These are phyloP conservation scores for Mico argentatus DNA, from an alignment of 2,797 vertebrate genomes.

Conservation along the genomic window DNA sequence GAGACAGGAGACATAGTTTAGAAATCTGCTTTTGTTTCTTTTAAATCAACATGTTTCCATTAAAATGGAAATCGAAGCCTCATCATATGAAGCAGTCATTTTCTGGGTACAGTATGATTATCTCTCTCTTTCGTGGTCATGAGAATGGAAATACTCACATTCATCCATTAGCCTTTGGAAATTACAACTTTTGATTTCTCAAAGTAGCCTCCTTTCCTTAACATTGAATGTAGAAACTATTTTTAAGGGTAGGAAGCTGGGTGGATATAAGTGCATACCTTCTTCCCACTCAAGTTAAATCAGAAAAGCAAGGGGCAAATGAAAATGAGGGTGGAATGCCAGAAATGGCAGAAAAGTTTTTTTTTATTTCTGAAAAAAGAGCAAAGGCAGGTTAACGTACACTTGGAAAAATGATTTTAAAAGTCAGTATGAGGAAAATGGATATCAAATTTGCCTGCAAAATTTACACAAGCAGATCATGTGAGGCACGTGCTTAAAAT, in stretches of 20 bases:
- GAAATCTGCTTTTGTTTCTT: slow-evolving; percentile 25
- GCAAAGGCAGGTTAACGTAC: background rate
- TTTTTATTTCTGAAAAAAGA: background rate
- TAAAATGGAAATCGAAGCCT: slow-evolving; percentile 45
- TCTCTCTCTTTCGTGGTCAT: background rate
- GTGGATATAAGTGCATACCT: background rate
- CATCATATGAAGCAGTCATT: background rate
- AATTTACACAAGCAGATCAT: background rate
- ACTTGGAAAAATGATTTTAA: background rate
- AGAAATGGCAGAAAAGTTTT: background rate
- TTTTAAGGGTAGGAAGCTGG: background rate
- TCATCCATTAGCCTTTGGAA: background rate
- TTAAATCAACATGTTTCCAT: slow-evolving; percentile 32
- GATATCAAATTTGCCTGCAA: background rate
- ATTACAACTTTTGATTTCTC: background rate
- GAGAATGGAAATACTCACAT: slow-evolving; percentile 15
- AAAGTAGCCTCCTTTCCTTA: background rate
- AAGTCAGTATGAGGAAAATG: background rate
- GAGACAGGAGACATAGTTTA: background rate
- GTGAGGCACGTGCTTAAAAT: background rate
- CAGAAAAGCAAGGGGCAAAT: background rate
- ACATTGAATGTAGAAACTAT: background rate
- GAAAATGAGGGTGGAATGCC: background rate
- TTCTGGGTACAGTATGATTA: background rate
- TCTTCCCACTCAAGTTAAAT: background rate